Evolutionary conservation across 2,888 invertebrate genomes (phyloP).

Genomic region (Carpatolechia fugitivella): DNA sequence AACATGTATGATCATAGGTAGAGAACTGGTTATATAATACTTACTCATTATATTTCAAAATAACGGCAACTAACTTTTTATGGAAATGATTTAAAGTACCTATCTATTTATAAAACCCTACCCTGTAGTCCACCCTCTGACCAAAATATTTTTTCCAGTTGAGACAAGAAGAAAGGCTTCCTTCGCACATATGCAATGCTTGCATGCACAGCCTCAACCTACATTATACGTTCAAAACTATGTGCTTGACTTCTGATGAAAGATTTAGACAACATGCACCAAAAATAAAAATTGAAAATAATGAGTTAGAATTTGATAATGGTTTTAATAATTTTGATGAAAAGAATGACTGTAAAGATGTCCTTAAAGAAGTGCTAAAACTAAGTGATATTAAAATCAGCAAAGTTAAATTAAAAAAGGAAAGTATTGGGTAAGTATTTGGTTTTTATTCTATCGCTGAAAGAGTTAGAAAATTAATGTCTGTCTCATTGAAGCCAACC

Average conservation of each 20-base stretch:
- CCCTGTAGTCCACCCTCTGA: too few species aligned
- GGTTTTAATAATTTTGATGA: background rate
- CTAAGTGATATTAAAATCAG: background rate
- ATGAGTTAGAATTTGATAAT: background rate
- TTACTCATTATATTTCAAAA: background rate
- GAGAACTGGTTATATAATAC: too few species aligned
- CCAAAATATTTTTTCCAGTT: too few species aligned
- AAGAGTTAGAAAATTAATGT: too few species aligned
- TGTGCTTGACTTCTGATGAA: background rate
- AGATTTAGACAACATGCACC: background rate
- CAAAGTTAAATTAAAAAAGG: background rate
- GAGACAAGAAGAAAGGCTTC: background rate
- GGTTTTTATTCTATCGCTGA: too few species aligned
- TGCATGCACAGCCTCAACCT: background rate
- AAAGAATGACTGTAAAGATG: background rate
- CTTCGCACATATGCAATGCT: background rate
- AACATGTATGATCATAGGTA: too few species aligned
- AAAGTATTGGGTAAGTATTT: background rate
- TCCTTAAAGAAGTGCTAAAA: background rate
- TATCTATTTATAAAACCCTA: too few species aligned
- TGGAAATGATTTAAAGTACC: too few species aligned
- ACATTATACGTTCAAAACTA: background rate
- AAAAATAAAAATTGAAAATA: background rate
- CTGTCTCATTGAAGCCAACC: too few species aligned
- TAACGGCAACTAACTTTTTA: too few species aligned